Percentiles rank a stretch among this genome's conserved stretches.
Evolutionary conservation across 2,113 vertebrate genomes (phyloP).

Genomic region (Haliaeetus leucogaster): DNA sequence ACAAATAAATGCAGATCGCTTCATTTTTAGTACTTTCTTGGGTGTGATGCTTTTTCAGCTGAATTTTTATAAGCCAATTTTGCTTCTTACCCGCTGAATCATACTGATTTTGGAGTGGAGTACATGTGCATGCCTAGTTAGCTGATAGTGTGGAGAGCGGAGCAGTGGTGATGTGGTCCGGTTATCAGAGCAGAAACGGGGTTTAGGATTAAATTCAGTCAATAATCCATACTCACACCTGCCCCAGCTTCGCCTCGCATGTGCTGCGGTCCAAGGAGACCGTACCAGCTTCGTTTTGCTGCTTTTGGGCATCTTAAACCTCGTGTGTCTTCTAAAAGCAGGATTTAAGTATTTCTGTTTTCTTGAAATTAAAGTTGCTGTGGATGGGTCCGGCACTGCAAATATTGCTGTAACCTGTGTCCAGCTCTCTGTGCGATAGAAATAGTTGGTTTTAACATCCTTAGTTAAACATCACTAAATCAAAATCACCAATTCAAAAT

Average conservation of each 20-base stretch:
- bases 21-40: neutral
- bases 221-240: fast-evolving
- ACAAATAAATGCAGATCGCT: fast-evolving
- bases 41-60: fast-evolving
- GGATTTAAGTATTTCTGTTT: neutral
- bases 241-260: neutral
- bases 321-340: fast-evolving
- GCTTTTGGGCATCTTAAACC: neutral
- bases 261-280: neutral
- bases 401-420: fast-evolving
- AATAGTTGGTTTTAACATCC: neutral
- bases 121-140: fast-evolving
- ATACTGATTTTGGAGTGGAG: neutral
- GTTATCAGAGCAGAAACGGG: neutral
- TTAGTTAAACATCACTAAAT: neutral
- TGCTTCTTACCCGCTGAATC: fast-evolving
- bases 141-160: neutral
- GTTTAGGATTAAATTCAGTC: too few species aligned
- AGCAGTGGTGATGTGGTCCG: fast-evolving
- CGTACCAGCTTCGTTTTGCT: neutral
- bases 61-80: neutral
- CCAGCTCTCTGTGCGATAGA: fast-evolving
- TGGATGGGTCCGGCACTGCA: neutral
- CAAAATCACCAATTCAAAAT: neutral
- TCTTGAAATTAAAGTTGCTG: too few species aligned